Percentiles rank a stretch among this genome's conserved stretches.
Conservation (phyloP, 2,888 invertebrate species). For the Zootermopsis nevadensis region DNA sequence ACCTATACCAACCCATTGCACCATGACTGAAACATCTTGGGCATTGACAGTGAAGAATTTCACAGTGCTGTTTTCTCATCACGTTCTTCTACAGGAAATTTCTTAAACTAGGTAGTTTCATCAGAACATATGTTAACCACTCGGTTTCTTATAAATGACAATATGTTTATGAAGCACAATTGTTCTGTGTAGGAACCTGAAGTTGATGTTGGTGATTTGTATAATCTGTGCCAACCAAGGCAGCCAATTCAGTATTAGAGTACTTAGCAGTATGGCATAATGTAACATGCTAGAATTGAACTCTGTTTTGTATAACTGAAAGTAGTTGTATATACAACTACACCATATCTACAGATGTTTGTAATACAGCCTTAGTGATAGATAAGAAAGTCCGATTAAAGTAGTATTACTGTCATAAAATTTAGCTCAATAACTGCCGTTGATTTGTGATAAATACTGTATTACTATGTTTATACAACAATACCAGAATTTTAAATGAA, state of each 20-base stretch:
- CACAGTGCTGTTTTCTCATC: neutral
- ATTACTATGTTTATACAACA: neutral
- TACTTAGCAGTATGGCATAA: neutral
- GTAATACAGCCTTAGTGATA: neutral
- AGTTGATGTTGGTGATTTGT: neutral
- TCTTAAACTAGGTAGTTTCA: too few species aligned
- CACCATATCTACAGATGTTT: neutral
- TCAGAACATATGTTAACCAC: neutral
- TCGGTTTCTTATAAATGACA: constrained; percentile 9
- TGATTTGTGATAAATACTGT: neutral
- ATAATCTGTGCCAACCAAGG: neutral
- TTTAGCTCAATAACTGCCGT: constrained; percentile 13
- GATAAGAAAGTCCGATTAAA: neutral
- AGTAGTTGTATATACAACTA: neutral
- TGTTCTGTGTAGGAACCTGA: neutral
- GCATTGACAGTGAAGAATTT: neutral
- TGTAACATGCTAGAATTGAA: neutral
- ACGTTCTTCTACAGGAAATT: neutral
- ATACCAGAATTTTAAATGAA: neutral
- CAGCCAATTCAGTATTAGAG: neutral
- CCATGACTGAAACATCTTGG: neutral
- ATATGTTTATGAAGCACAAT: neutral
- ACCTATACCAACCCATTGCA: neutral
- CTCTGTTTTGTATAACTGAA: neutral
- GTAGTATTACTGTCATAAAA: neutral